Conservation (phyloP, 2,113 vertebrate species). For the Chrysemys picta region DNA sequence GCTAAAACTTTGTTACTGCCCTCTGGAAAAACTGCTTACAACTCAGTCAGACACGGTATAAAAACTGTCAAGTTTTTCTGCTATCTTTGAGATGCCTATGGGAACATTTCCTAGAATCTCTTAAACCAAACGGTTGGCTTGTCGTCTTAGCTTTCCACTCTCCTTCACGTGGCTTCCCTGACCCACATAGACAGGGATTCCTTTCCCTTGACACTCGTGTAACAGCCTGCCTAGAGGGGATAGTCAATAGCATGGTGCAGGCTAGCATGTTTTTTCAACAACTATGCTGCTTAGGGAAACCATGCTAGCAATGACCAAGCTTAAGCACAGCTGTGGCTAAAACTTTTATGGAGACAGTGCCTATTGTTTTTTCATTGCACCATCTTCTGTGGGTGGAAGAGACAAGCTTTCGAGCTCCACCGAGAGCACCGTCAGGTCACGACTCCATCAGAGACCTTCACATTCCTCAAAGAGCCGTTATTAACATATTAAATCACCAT, state of each 20-base stretch:
- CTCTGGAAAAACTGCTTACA: background rate
- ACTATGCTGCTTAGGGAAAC: background rate
- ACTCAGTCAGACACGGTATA: background rate
- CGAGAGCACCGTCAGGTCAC: background rate
- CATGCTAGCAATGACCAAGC: background rate
- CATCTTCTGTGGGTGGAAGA: background rate
- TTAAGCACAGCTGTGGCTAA: background rate
- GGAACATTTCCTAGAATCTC: background rate
- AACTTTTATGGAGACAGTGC: background rate
- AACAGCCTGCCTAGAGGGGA: background rate
- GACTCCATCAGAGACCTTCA: background rate
- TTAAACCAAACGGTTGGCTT: background rate
- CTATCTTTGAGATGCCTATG: background rate
- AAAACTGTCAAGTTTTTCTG: background rate
- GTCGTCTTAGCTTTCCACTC: background rate
- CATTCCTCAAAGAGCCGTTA: background rate
- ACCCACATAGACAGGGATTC: background rate
- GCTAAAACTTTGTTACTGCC: background rate
- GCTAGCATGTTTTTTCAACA: background rate
- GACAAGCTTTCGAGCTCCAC: background rate
- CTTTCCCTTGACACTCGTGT: background rate
- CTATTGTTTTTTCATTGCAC: background rate
- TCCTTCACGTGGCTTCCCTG: background rate
- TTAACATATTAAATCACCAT: background rate
- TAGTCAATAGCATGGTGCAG: background rate